Percentiles rank a stretch among this genome's conserved stretches.
Conservation (phyloP, 2,113 vertebrate species). For the Phocoena sinus region DNA sequence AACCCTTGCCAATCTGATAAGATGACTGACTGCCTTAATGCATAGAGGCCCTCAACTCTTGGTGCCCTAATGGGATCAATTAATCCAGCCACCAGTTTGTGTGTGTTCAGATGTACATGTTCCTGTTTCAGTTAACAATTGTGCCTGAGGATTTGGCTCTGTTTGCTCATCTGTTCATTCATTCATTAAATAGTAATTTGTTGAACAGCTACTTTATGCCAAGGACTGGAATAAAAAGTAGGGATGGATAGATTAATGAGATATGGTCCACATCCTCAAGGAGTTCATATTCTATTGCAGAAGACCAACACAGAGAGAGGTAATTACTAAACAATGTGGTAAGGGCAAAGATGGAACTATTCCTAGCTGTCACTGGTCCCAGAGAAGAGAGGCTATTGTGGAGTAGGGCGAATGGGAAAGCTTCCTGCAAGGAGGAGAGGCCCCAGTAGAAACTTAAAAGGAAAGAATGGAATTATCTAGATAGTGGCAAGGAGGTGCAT, state of each 20-base stretch:
- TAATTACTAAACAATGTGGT: not conserved
- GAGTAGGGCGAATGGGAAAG: not conserved
- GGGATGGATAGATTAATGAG: not conserved
- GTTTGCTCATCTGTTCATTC: not conserved
- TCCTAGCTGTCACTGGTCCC: not conserved
- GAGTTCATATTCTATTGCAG: not conserved
- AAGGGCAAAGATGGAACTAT: not conserved
- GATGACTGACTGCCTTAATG: not conserved
- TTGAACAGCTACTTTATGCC: not conserved
- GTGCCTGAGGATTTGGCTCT: not conserved
- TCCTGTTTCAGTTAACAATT: not conserved
- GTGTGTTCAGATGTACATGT: not conserved
- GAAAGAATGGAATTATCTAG: not conserved
- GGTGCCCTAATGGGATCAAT: not conserved
- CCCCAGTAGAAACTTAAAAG: not conserved
- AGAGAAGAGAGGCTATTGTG: not conserved
- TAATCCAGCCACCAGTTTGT: not conserved
- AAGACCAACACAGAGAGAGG: not conserved
- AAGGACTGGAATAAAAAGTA: not conserved
- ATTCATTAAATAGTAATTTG: not conserved
- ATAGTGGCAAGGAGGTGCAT: not conserved
- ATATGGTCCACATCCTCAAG: not conserved
- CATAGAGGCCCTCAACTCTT: not conserved
- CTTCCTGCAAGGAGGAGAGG: not conserved
- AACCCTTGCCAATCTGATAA: not conserved